phyloP scores from a whole-genome alignment of 2,888 invertebrate genomes.

The Lasiommata megera region DNA sequence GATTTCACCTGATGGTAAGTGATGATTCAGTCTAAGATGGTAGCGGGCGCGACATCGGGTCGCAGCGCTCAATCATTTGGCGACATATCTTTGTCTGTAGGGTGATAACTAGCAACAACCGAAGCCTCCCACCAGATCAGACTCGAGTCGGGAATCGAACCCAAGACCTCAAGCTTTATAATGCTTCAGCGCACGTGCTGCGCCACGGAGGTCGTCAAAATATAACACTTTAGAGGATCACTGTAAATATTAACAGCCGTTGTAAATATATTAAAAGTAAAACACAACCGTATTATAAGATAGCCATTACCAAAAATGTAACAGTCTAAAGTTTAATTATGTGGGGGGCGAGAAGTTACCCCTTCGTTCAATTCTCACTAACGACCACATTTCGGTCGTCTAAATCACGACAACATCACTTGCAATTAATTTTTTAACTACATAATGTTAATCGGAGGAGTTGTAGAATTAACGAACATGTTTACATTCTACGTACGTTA shows the following conservation, averaged over 20 bases:
- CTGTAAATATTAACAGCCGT: background rate
- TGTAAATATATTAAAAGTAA: background rate
- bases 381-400: constrained; percentile 71
- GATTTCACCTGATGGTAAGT: too few relatives aligned
- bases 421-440: constrained; percentile 70
- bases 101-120: too few relatives aligned
- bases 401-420: constrained; percentile 69
- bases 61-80: too few relatives aligned
- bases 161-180: too few relatives aligned
- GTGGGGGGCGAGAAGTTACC: constrained; percentile 60
- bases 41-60: too few relatives aligned
- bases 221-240: background rate
- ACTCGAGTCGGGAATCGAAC: too few relatives aligned
- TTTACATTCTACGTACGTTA: background rate
- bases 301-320: constrained; percentile 45
- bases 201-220: too few relatives aligned
- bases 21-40: too few relatives aligned
- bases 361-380: constrained; percentile 70
- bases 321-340: constrained; percentile 56
- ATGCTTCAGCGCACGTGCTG: too few relatives aligned
- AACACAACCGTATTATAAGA: constrained; percentile 15
- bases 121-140: too few relatives aligned
- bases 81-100: too few relatives aligned
- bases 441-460: constrained; percentile 30
- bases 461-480: background rate